Evolutionary conservation across 2,797 vertebrate genomes (phyloP), one percentile per base, ranked within the genome.

Genomic region (Uromys caudimaculatus): DNA sequence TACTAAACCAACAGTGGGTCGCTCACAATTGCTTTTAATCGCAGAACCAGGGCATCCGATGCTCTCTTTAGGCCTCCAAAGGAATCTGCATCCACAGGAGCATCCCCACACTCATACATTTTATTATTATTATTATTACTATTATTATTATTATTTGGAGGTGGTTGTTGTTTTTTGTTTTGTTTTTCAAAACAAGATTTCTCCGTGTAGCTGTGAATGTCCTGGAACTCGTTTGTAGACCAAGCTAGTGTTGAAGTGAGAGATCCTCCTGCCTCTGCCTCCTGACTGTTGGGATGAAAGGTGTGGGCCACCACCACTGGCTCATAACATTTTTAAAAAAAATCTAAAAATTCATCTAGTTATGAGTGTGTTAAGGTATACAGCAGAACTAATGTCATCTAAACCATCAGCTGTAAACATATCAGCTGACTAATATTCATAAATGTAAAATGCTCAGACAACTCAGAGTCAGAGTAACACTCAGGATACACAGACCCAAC

Each of bases 331-430:
- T n/a, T 16, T 41, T 19, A 27, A 29, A 58, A 23, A 32, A 79
- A 58, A 64, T 21, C 38, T 84, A 44, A 84, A 84, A 84, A 21
- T 6, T 83, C 81, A 83, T 27, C 24, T 60, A 83, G 24, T 17
- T n/a, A 41, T 83, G 23, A 82, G 56, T 62, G 27, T 62, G 41
- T 32, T 84, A 41, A 44, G 58, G 82, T 64, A 44, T 47, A 62
- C 27, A 32, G 41, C 58, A 84, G 58, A 84, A 64, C 54, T 21
- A 84, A 35, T 23, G 13, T 17, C 38, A 96, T 77, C 35, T 78
- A 78, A 91, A 91, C 62, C 6, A 84, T 77, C 60, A 89, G 77
- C 88, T 78, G 69, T 62, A 78, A 60, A 73, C 88, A 83, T 44
- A 44, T 21, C 14, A 69, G 58, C 24, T 91, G 71, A 96, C 24